phyloP scores from a whole-genome alignment of 1,140 invertebrate genomes.

The Gonioctena quinquepunctata region DNA sequence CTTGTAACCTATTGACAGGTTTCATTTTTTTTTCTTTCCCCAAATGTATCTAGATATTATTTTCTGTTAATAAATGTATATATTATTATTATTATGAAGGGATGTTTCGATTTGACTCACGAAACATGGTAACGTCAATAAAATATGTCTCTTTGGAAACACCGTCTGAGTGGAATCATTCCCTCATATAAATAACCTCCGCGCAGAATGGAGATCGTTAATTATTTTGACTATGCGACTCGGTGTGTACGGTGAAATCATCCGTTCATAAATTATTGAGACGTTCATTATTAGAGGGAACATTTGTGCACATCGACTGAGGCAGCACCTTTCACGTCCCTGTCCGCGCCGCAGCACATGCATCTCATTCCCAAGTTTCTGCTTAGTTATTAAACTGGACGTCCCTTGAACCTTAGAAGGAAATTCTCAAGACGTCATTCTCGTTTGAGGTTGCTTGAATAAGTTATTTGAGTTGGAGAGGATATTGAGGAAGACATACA shows the following conservation, averaged over 20 bases:
- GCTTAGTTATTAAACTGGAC: background rate
- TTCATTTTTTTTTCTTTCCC: no score
- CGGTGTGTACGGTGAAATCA: background rate
- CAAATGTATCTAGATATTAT: no score
- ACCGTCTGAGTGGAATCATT: no score
- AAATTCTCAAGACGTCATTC: background rate
- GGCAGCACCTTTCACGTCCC: background rate
- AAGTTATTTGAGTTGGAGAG: background rate
- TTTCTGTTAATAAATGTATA: no score
- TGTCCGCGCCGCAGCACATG: background rate
- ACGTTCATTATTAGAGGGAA: background rate
- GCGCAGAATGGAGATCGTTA: no score
- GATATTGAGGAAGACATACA: background rate
- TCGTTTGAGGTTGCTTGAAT: background rate
- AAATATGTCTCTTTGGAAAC: no score
- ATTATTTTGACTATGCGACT: background rate
- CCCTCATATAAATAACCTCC: no score
- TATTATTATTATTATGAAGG: no score
- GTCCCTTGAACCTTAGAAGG: background rate
- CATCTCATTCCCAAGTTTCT: background rate
- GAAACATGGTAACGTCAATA: no score
- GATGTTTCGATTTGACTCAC: no score
- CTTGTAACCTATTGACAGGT: no score
- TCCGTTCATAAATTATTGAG: background rate
- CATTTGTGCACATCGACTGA: background rate